Percentiles rank a stretch among this genome's conserved stretches.
Conservation (phyloP, 2,797 vertebrate genomes). For the Otus scops region DNA sequence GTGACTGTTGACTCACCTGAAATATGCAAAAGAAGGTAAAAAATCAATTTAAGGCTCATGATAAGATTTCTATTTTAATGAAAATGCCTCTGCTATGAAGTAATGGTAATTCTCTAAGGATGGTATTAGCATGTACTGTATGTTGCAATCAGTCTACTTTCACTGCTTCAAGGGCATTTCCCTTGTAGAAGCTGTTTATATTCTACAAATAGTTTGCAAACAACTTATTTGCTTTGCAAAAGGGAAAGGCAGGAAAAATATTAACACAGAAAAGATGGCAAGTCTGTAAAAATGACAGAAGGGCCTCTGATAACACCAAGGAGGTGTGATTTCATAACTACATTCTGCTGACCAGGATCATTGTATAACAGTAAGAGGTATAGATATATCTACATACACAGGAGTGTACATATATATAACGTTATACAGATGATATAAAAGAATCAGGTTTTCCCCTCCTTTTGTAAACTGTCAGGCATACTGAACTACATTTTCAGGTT, state of each 20-base stretch:
- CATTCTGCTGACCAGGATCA: not conserved
- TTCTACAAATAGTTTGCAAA: not conserved
- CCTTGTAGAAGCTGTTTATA: not conserved
- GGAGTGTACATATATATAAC: rapidly evolving
- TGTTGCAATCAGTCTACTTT: not conserved
- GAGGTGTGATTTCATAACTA: not conserved
- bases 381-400: not conserved
- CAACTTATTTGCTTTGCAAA: not conserved
- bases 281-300: not conserved
- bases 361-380: not conserved
- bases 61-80: not conserved
- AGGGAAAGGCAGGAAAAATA: not conserved
- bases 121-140: not conserved
- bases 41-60: not conserved
- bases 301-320: not conserved
- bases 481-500: not conserved
- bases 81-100: not conserved
- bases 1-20: not conserved
- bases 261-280: not conserved
- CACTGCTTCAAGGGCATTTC: conserved; percentile 19
- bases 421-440: not conserved
- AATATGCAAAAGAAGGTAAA: not conserved
- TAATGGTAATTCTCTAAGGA: conserved; percentile 1
- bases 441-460: not conserved
- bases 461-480: not conserved